Evolutionary conservation across 2,888 invertebrate species (phyloP), one percentile per base, ranked within the genome.

Genomic region (Eulithis prunata): DNA sequence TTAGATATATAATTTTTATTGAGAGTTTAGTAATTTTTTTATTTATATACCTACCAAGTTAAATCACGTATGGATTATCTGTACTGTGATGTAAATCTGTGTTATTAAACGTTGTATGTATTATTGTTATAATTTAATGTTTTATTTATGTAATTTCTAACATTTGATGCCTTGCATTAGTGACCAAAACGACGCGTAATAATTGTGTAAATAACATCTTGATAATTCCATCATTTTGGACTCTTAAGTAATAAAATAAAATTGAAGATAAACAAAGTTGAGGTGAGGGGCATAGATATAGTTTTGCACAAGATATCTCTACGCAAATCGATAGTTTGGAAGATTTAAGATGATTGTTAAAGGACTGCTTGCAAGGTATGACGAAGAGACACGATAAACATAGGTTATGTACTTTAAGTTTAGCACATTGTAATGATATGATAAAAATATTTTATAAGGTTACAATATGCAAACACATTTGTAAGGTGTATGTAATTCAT

Each of bases 401-500:
- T 91, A 91, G 87, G 83, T 87, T 71, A 88, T 89, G 81, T 85
- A 72, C 71, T 88, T 88, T 92, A 91, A 92, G 91, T 91, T 91
- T 90, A 92, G 91, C 91, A 91, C 91, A 91, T 91, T 90, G 86
- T 90, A 90, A 88, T 89, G 88, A 86, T 89, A 85, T 88, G 85
- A 88, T 82, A 86, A 86, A 78, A 77, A 83, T 88, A 87, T 81
- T 90, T 88, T 91, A 82, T 92, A 93, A 92, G 92, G 85, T 90
- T 88, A 90, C 89, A 87, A 89, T 90, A 92, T 90, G 90, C 90
- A 84, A 84, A 91, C 89, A 90, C 89, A 89, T 91, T 90, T 91
- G 88, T 93, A 92, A 90, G 87, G 86, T 88, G 90, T 93, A 90
- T 88, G 89, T 93, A 89, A 90, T 91, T 92, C 91, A 91, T 90